Evolutionary conservation across 2,888 invertebrate species (phyloP), one percentile per base, ranked within the genome.

Genomic region (Polymixis flavicincta): DNA sequence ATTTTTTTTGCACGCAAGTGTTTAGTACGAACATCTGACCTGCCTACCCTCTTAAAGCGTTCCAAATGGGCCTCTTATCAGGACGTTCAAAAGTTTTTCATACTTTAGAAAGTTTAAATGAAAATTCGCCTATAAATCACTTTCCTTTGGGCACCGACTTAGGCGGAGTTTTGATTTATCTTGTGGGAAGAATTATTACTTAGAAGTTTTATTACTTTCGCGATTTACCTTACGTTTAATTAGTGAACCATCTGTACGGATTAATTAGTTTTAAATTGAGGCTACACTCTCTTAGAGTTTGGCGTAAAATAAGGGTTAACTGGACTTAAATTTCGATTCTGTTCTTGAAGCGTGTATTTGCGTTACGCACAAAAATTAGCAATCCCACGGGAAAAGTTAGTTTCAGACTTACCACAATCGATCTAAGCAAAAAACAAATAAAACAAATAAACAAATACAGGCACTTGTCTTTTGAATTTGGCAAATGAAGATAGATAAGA

Each of bases 91-190:
- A 71, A 81, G 63, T 37, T 76, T 74, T 69, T 61, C 69, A 55
- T 73, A 66, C 76, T 84, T 78, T 55, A 66, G n/a, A 69, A 85
- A 86, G 71, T 84, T 78, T 64, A 65, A 78, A 81, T 85, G 78
- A 76, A 84, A 84, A 85, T 84, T 84, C 67, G 57, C 65, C 86
- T 73, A 85, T 86, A 85, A 86, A 85, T 86, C 84, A 84, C 65
- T 84, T 82, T 76, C 32, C 37, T 66, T 50, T 66, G 64, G 54
- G 60, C 37, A 60, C 61, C 42, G 4, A 54, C 66, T 80, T 60
- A 71, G 25, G 57, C 19, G 17, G 45, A 78, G 74, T 78, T 84
- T 64, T 78, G 74, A 84, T 86, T 85, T 86, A 84, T 84, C 71
- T 84, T 76, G 42, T 59, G 65, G 63, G 59, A 61, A 66, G 65